Evolutionary conservation across 2,797 vertebrate species (phyloP).

Genomic region (Bovichtus diacanthus): DNA sequence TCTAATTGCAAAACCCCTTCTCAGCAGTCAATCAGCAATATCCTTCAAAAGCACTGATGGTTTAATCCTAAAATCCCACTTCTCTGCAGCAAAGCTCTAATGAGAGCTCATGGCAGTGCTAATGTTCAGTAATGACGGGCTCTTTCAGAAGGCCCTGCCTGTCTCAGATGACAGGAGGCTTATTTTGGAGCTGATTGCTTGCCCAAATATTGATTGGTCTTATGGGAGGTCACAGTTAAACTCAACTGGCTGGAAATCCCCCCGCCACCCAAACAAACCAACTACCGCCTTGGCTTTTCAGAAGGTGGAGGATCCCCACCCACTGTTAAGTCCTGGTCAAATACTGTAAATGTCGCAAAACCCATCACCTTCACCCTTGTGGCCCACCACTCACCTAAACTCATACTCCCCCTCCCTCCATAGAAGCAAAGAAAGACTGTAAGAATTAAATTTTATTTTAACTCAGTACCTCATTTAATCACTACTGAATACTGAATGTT

Average conservation of each 20-base stretch:
- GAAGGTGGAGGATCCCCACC: slow-evolving; percentile 20
- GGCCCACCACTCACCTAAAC: too few relatives aligned
- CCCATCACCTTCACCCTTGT: neutral
- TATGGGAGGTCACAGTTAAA: slow-evolving; percentile 3
- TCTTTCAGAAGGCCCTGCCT: neutral
- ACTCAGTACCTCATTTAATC: neutral
- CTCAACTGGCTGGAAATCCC: slow-evolving; percentile 30
- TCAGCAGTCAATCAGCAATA: slow-evolving; percentile 30
- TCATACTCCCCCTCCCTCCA: neutral
- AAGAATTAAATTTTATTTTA: neutral
- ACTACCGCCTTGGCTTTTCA: neutral
- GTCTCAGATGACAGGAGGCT: slow-evolving; percentile 16
- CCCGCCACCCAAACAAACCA: slow-evolving; percentile 33
- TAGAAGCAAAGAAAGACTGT: neutral
- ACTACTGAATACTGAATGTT: neutral
- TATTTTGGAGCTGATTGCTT: slow-evolving; percentile 26
- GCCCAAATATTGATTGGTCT: slow-evolving; percentile 29
- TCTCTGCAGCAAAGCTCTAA: slow-evolving; percentile 25
- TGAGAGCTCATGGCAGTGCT: slow-evolving; percentile 13
- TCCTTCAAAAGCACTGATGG: slow-evolving; percentile 20
- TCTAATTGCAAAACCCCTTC: neutral
- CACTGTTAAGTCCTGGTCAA: slow-evolving; percentile 12
- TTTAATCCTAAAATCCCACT: slow-evolving; percentile 41
- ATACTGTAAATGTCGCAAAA: slow-evolving; percentile 22
- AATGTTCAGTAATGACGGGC: slow-evolving; percentile 33